phyloP scores from a whole-genome alignment of 2,888 invertebrate genomes.

The Allophyes oxyacanthae region DNA sequence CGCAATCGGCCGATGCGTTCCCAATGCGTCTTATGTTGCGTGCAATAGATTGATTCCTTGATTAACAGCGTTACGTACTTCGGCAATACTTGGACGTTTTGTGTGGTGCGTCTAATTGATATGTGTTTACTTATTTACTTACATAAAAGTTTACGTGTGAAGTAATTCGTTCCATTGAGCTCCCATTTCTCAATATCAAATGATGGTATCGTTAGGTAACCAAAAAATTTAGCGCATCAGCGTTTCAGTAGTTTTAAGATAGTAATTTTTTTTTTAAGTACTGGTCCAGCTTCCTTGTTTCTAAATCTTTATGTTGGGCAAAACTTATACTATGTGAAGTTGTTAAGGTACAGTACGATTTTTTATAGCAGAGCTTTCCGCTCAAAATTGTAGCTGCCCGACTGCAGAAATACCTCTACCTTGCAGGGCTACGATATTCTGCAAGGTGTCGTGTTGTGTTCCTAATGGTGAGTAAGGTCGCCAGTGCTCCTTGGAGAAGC shows the following conservation, averaged over 20 bases:
- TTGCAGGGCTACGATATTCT: too few species aligned
- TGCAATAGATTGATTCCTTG: conserved; percentile 55
- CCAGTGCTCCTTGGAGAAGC: too few species aligned
- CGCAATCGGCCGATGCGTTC: conserved; percentile 60
- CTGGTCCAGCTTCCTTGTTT: too few species aligned
- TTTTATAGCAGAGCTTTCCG: too few species aligned
- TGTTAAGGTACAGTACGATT: too few species aligned
- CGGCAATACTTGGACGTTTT: conserved; percentile 31
- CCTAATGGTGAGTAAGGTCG: too few species aligned
- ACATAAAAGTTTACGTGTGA: conserved; percentile 45
- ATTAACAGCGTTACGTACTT: conserved; percentile 42
- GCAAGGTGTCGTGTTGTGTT: too few species aligned
- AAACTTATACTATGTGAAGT: too few species aligned
- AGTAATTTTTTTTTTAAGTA: not conserved
- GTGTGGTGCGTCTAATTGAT: conserved; percentile 35
- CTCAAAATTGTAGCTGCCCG: too few species aligned
- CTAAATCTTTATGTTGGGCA: too few species aligned
- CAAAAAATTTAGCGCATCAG: conserved; percentile 19
- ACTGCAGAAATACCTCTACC: too few species aligned
- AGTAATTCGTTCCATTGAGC: conserved; percentile 44
- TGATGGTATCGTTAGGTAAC: conserved; percentile 32
- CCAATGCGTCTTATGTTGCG: conserved; percentile 62
- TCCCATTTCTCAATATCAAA: conserved; percentile 34
- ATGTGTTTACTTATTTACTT: conserved; percentile 30
- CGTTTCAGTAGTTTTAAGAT: too few species aligned